Evolutionary conservation across 2,797 vertebrate species (phyloP).

Genomic region (Microctenopoma steveboyesi): DNA sequence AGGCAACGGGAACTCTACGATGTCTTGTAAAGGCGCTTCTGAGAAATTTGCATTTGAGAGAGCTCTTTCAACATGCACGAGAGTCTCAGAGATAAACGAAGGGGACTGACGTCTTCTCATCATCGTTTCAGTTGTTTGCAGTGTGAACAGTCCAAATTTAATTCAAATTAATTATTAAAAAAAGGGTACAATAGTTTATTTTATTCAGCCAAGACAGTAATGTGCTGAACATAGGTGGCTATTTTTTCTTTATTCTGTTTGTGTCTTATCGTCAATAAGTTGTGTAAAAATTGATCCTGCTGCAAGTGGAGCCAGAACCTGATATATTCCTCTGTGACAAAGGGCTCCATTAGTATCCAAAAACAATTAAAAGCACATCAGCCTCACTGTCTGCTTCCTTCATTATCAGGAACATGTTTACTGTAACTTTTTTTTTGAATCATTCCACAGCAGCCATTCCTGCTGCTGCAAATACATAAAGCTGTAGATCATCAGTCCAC

Average conservation of each 20-base stretch:
- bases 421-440: not conserved
- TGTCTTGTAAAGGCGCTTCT: not conserved
- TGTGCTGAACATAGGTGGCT: no score
- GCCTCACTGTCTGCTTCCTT: conserved; percentile 1
- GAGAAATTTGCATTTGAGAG: not conserved
- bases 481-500: not conserved
- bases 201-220: not conserved
- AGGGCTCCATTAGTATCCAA: not conserved
- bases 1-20: no score
- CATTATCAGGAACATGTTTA: not conserved
- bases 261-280: not conserved
- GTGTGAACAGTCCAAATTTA: not conserved
- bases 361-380: not conserved
- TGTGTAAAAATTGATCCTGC: not conserved
- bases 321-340: not conserved
- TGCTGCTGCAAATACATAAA: not conserved
- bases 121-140: conserved; percentile 1
- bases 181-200: not conserved
- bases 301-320: not conserved
- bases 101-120: not conserved
- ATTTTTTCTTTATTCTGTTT: not conserved
- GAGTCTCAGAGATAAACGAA: not conserved
- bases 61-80: not conserved
- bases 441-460: not conserved
- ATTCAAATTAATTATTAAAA: not conserved